Evolutionary conservation across 2,797 vertebrate species (phyloP).

Genomic region (Scolopax rusticola): DNA sequence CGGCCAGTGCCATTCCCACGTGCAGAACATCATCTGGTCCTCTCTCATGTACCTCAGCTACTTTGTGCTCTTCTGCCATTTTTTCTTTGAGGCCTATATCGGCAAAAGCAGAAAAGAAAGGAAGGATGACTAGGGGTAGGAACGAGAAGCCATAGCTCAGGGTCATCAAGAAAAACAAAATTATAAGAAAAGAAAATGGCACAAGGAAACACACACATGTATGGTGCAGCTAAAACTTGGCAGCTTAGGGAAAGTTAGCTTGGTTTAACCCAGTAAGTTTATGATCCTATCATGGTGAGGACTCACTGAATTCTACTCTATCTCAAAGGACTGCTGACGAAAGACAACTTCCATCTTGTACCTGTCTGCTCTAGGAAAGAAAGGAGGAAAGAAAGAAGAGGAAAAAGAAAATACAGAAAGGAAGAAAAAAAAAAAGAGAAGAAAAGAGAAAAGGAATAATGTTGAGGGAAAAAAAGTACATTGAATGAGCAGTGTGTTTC

Average conservation of each 20-base stretch:
- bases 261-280: conserved; percentile 81
- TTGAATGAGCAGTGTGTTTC: conserved; percentile 59
- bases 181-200: conserved; percentile 79
- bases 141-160: conserved; percentile 84
- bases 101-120: conserved; percentile 85
- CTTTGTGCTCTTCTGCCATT: conserved; percentile 98
- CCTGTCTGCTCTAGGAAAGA: conserved; percentile 69
- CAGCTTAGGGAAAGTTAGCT: conserved; percentile 80
- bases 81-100: conserved; percentile 96
- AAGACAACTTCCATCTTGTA: conserved; percentile 66
- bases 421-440: neutral
- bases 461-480: neutral
- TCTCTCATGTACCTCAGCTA: conserved; percentile 99
- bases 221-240: conserved; percentile 81
- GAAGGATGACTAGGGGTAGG: conserved; percentile 81
- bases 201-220: conserved; percentile 81
- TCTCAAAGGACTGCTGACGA: conserved; percentile 76
- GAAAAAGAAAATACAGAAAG: neutral
- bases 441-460: conserved; percentile 3
- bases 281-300: conserved; percentile 82
- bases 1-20: conserved; percentile 94
- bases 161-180: conserved; percentile 79
- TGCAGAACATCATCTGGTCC: conserved; percentile 98
- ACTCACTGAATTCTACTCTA: conserved; percentile 78
- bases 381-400: conserved; percentile 32